A percentile compares a stretch with the other conserved stretches of the same genome.
phyloP scores from a whole-genome alignment of 2,888 invertebrate genomes.

The Pedicia rivosa region DNA sequence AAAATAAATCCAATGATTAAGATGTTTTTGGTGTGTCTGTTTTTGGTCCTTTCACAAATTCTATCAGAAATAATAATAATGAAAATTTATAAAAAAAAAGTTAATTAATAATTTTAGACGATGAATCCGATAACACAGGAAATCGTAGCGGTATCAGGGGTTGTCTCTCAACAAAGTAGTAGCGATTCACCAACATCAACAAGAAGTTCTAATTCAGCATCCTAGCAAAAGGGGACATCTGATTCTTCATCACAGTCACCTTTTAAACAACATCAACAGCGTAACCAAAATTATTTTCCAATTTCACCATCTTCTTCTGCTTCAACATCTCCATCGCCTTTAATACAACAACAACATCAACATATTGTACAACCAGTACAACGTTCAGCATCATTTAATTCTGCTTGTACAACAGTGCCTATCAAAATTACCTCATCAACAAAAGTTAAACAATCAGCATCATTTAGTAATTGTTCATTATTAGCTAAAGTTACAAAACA shows the following conservation, averaged over 20 bases:
- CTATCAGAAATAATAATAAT: too few species aligned
- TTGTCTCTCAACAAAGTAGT: conserved; percentile 13
- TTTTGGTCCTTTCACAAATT: too few species aligned
- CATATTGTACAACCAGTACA: conserved; percentile 7
- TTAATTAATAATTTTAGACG: conserved; percentile 10
- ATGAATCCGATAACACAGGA: conserved; percentile 12
- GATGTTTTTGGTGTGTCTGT: too few species aligned
- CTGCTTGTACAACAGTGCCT: conserved; percentile 10
- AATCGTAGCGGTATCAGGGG: conserved; percentile 11
- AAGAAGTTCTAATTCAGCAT: conserved; percentile 12
- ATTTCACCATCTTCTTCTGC: neutral
- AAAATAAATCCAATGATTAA: too few species aligned
- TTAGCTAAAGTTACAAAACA: conserved; percentile 9
- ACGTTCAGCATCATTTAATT: conserved; percentile 12
- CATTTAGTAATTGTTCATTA: conserved; percentile 10
- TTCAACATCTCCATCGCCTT: neutral
- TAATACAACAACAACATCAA: conserved; percentile 1
- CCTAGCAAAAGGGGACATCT: conserved; percentile 12
- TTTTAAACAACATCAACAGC: too few species aligned
- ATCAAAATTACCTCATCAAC: conserved; percentile 9
- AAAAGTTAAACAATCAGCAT: conserved; percentile 9
- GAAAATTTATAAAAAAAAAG: too few species aligned
- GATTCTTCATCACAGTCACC: conserved; percentile 1
- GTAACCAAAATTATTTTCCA: too few species aligned
- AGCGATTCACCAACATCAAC: conserved; percentile 12